Base-by-base conservation (phyloP, 1,140 invertebrate species). In the Drosophila pallidifrons region DNA sequence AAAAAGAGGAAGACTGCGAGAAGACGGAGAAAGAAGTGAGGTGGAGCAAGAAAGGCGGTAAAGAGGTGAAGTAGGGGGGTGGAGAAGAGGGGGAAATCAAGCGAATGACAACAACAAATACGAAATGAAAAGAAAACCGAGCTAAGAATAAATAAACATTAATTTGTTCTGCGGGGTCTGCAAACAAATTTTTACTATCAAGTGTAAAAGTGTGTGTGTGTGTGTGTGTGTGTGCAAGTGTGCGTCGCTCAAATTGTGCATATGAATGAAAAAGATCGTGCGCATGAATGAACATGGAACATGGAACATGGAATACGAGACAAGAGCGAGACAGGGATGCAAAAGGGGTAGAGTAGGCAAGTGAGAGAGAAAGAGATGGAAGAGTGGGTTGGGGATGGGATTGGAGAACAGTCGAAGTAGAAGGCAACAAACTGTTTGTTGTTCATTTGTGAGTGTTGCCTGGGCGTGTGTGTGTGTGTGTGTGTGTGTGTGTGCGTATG, bases 111-210 rank as follows among this genome's bases (percentile, higher is more conserved):
- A 54, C 30, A 54, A 35, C 51, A 54, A 54, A 54, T 35, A 2
- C 8, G 20, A 35, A 49, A 65, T 13, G 46, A 66, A 43, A 64
- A 35, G 45, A 47, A 65, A 72, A 55, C 20, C 63, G 63, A 73
- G 70, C 63, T 49, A 69, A 75, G 72, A 75, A 75, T 75, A 75
- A 75, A 69, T 75, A 75, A 75, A 75, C 72, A 75, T 60, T 69
- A 47, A 68, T 73, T 72, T 65, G 68, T 72, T 65, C 60, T 65
- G 54, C 35, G 32, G 46, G 32, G 46, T 16, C 46, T 65, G 63
- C 57, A 72, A 55, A 72, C 61, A 68, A 74, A 74, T 68, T 75
- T 69, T 57, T 75, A 75, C 65, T 69, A 75, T 54, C 69, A 75
- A 60, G 35, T 61, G 38, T 60, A 30, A 7, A 10, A n/a, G 58